A percentile compares a stretch with the other conserved stretches of the same genome.
These are phyloP conservation scores for Orbicella faveolata DNA, from an alignment of 64 coral and sea anemone species.

Conservation along the genomic window DNA sequence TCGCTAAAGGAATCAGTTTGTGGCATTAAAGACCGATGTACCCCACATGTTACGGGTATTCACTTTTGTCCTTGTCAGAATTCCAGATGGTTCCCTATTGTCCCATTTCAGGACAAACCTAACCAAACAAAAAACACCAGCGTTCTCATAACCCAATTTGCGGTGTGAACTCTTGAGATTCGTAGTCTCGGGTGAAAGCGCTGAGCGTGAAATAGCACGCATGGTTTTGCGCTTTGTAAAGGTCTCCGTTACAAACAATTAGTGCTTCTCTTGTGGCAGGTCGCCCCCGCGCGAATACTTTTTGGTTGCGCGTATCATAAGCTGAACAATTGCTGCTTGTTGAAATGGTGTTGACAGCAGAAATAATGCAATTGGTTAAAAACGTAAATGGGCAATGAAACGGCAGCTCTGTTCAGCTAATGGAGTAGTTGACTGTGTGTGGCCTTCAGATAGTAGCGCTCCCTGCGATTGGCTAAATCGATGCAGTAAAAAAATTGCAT, in stretches of 20 bases:
- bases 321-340: constrained; percentile 64
- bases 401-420: constrained; percentile 63
- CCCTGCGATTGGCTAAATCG: constrained; percentile 69
- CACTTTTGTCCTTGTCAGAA: constrained; percentile 22
- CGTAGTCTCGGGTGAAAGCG: constrained; percentile 13
- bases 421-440: constrained; percentile 75
- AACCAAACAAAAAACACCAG: constrained; percentile 19
- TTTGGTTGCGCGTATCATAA: constrained; percentile 57
- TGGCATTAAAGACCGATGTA: constrained; percentile 22
- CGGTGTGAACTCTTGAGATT: constrained; percentile 18
- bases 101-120: constrained; percentile 10
- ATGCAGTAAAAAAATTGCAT: constrained; percentile 17
- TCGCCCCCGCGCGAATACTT: constrained; percentile 64
- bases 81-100: constrained; percentile 47
- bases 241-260: constrained; percentile 75
- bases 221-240: constrained; percentile 74
- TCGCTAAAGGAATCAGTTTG: neutral
- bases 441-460: constrained; percentile 52
- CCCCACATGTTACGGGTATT: constrained; percentile 30
- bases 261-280: constrained; percentile 59
- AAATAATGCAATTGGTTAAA: constrained; percentile 82
- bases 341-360: constrained; percentile 98
- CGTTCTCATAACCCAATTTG: neutral
- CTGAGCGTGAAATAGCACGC: neutral
- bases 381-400: constrained; percentile 72